phyloP scores from a whole-genome alignment of 1,140 invertebrate species.

The Archegozetes longisetosus region DNA sequence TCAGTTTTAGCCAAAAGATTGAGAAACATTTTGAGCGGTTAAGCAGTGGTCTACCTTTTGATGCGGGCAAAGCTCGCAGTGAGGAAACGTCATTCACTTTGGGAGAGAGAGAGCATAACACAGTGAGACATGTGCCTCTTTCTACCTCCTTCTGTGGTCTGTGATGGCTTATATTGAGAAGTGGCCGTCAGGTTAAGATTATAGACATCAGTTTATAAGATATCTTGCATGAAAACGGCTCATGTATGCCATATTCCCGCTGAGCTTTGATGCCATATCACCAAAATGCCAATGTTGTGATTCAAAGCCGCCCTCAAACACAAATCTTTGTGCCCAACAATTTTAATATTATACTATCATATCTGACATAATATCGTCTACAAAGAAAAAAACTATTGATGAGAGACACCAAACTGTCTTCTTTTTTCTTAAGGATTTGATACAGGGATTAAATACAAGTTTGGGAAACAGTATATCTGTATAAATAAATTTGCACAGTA shows the following conservation, averaged over 20 bases:
- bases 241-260: not conserved
- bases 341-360: no score
- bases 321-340: no score
- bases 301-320: not conserved
- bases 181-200: not conserved
- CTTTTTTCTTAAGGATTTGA: no score
- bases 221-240: not conserved
- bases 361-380: no score
- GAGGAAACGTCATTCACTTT: not conserved
- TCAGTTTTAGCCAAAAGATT: no score
- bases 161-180: not conserved
- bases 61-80: not conserved
- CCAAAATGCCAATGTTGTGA: not conserved
- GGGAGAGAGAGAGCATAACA: not conserved
- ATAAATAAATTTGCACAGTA: no score
- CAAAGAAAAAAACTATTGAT: no score
- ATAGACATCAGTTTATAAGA: not conserved
- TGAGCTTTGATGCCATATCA: not conserved
- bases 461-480: not conserved
- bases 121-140: not conserved
- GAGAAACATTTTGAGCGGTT: no score
- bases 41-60: no score
- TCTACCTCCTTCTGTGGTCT: not conserved
- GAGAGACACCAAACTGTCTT: no score
- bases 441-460: not conserved